Conservation (phyloP, 2,113 vertebrate species). For the Lagenorhynchus albirostris region DNA sequence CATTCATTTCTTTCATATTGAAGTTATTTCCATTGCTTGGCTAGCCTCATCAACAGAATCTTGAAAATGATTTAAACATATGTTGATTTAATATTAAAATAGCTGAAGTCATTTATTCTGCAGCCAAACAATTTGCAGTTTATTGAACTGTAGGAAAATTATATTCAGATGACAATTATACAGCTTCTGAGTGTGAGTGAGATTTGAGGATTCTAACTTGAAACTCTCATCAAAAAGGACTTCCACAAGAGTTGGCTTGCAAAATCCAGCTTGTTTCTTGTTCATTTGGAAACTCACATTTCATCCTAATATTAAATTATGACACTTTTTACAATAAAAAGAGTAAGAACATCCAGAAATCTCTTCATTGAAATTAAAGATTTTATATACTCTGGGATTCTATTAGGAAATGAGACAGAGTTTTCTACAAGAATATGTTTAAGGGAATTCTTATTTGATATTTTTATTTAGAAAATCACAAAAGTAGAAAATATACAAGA, state of each 20-base stretch:
- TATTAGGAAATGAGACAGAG: conserved; percentile 16
- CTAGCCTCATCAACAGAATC: conserved; percentile 45
- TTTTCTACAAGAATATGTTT: background rate
- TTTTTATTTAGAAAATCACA: conserved; percentile 55
- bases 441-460: background rate
- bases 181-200: conserved; percentile 66
- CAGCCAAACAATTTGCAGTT: conserved; percentile 74
- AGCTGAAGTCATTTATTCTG: conserved; percentile 58
- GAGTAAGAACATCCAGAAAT: conserved; percentile 62
- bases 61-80: conserved; percentile 62
- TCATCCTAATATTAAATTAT: conserved; percentile 61
- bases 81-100: conserved; percentile 67
- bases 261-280: conserved; percentile 68
- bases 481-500: background rate
- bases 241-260: conserved; percentile 70
- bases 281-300: conserved; percentile 72
- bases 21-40: conserved; percentile 40
- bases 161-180: conserved; percentile 66
- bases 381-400: background rate
- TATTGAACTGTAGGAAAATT: conserved; percentile 68
- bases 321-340: conserved; percentile 67
- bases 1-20: conserved; percentile 1
- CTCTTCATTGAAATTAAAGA: conserved; percentile 2
- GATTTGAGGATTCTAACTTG: conserved; percentile 55
- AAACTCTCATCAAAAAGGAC: conserved; percentile 61